Conservation (phyloP, 2,113 vertebrate genomes). For the Tringa solitaria region DNA sequence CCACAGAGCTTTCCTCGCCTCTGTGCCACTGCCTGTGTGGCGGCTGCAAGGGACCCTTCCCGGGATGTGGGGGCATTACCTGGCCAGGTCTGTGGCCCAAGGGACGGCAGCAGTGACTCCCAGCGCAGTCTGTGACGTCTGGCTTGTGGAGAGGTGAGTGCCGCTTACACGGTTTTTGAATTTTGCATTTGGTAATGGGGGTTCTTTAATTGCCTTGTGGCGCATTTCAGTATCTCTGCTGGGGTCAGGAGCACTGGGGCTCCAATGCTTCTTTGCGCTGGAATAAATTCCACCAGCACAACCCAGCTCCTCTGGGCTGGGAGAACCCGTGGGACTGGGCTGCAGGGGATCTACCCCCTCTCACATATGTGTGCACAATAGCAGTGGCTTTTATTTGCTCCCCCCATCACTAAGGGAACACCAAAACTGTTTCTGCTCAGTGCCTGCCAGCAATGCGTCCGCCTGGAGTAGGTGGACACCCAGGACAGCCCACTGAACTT, state of each 20-base stretch:
- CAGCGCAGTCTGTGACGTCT: accelerated
- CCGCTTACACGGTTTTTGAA: accelerated
- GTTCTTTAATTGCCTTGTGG: neutral
- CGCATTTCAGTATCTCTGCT: neutral
- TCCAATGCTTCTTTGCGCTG: neutral
- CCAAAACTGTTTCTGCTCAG: neutral
- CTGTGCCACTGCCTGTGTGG: accelerated
- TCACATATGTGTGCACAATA: accelerated
- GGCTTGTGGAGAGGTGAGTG: neutral
- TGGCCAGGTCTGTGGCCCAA: accelerated
- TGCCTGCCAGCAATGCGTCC: accelerated
- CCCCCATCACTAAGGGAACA: neutral
- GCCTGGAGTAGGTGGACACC: neutral
- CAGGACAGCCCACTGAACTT: accelerated
- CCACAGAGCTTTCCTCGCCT: accelerated
- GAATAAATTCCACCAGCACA: neutral
- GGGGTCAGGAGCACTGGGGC: neutral
- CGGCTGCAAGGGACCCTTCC: neutral
- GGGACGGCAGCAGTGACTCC: neutral
- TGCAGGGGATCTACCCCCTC: neutral
- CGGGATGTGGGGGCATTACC: accelerated
- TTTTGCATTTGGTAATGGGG: neutral
- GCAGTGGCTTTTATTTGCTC: neutral
- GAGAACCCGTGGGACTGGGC: neutral
- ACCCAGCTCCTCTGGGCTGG: neutral